These are phyloP conservation scores for Myotis yumanensis DNA, from an alignment of 2,113 vertebrate genomes.

Conservation along the genomic window DNA sequence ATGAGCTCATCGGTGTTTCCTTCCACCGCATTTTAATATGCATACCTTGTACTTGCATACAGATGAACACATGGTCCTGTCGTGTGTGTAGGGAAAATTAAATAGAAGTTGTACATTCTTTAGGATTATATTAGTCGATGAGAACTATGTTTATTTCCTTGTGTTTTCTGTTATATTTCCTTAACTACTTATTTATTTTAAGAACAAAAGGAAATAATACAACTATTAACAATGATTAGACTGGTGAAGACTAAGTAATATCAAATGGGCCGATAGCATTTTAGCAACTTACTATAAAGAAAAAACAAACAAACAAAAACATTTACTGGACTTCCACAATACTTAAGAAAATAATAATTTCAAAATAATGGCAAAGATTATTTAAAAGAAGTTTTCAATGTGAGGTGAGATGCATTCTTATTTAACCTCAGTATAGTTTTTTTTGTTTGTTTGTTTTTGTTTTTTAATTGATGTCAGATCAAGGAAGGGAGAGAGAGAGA, in stretches of 20 bases:
- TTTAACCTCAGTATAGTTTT: neutral
- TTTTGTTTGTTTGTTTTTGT: neutral
- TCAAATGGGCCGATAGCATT: neutral
- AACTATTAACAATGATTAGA: neutral
- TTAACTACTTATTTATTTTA: neutral
- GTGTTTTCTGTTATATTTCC: neutral
- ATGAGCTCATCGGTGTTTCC: neutral
- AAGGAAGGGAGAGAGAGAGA: neutral
- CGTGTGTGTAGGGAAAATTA: neutral
- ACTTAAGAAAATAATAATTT: neutral
- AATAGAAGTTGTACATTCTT: neutral
- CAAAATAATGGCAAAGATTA: neutral
- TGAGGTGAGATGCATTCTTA: neutral
- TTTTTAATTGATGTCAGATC: no score
- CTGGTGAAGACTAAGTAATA: neutral
- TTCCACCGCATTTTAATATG: neutral
- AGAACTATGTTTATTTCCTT: neutral
- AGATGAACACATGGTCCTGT: neutral
- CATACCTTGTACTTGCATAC: fast-evolving
- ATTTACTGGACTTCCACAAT: neutral
- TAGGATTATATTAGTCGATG: neutral
- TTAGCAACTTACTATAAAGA: neutral
- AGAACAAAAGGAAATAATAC: neutral
- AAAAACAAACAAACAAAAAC: neutral
- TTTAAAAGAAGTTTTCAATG: neutral